Evolutionary conservation across 2,797 vertebrate species (phyloP).

Genomic region (Helicolenus hilgendorfi): DNA sequence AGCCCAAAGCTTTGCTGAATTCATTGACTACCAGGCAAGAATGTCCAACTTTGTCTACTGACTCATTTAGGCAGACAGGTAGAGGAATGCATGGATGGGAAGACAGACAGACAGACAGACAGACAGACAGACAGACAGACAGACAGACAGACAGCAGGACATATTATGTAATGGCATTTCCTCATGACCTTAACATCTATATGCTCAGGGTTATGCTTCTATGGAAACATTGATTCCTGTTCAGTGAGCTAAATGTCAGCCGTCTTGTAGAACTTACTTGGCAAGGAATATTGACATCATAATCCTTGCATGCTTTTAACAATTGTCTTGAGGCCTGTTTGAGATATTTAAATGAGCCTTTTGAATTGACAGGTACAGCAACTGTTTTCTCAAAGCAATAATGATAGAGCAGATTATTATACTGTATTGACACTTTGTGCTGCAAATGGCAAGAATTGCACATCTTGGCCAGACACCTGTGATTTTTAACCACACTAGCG

Average conservation of each 20-base stretch:
- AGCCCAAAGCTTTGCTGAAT: constrained; percentile 19
- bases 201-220: constrained; percentile 11
- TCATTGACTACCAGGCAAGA: background rate
- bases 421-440: background rate
- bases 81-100: background rate
- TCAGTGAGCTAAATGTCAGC: constrained; percentile 1
- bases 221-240: constrained; percentile 30
- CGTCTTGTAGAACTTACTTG: constrained; percentile 5
- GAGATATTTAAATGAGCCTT: constrained; percentile 28
- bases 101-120: background rate
- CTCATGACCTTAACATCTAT: constrained; percentile 2
- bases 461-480: background rate
- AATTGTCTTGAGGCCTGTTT: constrained; percentile 8
- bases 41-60: background rate
- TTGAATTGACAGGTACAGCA: background rate
- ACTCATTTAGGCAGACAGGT: background rate
- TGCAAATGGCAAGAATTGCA: background rate
- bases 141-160: background rate
- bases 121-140: background rate
- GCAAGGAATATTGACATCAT: constrained; percentile 5
- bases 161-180: background rate
- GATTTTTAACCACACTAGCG: background rate
- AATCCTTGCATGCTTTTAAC: background rate
- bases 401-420: background rate
- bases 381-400: constrained; percentile 2